These are phyloP conservation scores for Petrosia ficiformis DNA, from an alignment of 37 sponge, comb jelly and placozoan species.

Conservation along the genomic window DNA sequence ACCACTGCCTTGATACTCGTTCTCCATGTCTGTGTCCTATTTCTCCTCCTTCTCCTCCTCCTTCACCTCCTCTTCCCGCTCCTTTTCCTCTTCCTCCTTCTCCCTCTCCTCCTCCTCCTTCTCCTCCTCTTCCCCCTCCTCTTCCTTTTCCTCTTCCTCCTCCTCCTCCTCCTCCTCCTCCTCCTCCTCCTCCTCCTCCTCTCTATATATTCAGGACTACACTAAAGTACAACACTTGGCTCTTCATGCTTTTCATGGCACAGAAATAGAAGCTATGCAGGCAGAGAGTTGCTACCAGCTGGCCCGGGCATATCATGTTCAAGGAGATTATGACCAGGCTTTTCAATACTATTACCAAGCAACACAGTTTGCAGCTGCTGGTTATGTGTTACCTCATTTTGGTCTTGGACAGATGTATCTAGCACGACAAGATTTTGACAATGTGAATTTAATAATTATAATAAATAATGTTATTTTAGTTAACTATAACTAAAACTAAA, in stretches of 20 bases:
- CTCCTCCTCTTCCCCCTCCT: no score
- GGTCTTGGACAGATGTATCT: conserved; percentile 99
- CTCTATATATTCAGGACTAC: no score
- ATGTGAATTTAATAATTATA: conserved; percentile 13
- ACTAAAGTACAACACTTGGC: conserved; percentile 85
- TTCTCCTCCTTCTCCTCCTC: no score
- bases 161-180: no score
- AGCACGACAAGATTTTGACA: conserved; percentile 67
- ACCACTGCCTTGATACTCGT: no score
- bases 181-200: no score
- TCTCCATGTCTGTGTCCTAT: no score
- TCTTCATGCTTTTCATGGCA: conserved; percentile 93
- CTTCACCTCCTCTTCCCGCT: no score
- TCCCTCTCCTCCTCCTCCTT: no score
- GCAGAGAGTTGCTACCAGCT: conserved; percentile 99
- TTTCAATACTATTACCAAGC: conserved; percentile 99
- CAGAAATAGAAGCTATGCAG: conserved; percentile 91
- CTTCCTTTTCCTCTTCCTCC: no score
- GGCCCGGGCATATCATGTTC: conserved; percentile 91
- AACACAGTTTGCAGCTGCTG: conserved; percentile 90
- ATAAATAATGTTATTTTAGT: background rate
- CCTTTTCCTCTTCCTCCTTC: no score
- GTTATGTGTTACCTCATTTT: conserved; percentile 93
- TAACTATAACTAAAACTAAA: no score
- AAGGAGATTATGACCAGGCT: conserved; percentile 93